Percentiles rank a stretch among this genome's conserved stretches.
phyloP scores from a whole-genome alignment of 2,797 vertebrate species.

The Knipowitschia caucasica region DNA sequence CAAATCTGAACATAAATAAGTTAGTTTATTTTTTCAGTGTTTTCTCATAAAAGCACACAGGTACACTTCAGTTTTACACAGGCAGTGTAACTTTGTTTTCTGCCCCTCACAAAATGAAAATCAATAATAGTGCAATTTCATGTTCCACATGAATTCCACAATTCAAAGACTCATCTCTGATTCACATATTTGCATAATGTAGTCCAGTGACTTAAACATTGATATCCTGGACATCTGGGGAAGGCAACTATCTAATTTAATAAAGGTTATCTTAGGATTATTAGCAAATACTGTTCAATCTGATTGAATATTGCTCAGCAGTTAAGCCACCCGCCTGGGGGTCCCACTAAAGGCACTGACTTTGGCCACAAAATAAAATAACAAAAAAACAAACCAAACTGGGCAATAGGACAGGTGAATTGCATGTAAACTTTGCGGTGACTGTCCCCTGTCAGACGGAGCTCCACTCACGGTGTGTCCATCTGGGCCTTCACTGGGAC shows the following conservation, averaged over 20 bases:
- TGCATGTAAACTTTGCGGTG: constrained; percentile 63
- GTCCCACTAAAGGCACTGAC: constrained; percentile 45
- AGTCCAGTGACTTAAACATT: constrained; percentile 66
- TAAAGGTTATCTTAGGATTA: constrained; percentile 52
- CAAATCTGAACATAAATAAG: constrained; percentile 95
- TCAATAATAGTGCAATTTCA: constrained; percentile 72
- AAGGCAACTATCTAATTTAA: constrained; percentile 27
- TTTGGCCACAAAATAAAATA: constrained; percentile 54
- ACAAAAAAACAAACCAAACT: constrained; percentile 20
- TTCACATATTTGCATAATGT: constrained; percentile 74
- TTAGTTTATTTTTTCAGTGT: constrained; percentile 99
- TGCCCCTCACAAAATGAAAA: constrained; percentile 50
- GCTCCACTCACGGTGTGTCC: constrained; percentile 49
- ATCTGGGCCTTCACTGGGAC: constrained; percentile 54
- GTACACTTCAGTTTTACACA: constrained; percentile 77
- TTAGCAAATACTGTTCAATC: constrained; percentile 61
- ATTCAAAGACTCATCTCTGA: constrained; percentile 60
- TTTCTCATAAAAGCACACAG: constrained; percentile 74
- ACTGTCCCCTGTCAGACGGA: constrained; percentile 52
- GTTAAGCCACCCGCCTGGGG: constrained; percentile 36
- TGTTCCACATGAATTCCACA: constrained; percentile 75
- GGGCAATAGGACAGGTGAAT: constrained; percentile 34
- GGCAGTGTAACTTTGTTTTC: constrained; percentile 72
- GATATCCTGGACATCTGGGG: constrained; percentile 48
- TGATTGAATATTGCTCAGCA: constrained; percentile 65